Base-by-base conservation (phyloP, 1,140 invertebrate genomes). In the Druon quercuslanigerum region DNA sequence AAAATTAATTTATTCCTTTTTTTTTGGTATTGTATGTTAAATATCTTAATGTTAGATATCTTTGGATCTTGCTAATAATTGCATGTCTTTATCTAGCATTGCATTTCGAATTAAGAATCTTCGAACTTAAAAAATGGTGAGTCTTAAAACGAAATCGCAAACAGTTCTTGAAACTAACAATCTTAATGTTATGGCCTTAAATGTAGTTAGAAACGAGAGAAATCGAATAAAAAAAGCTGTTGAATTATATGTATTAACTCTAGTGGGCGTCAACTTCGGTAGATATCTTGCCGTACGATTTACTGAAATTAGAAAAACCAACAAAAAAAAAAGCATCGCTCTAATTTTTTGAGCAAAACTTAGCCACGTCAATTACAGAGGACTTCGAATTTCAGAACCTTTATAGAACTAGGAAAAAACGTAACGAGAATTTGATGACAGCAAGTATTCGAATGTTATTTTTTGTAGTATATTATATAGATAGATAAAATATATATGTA, bases 121-220 rank as follows among this genome's bases (percentile, higher is more conserved):
- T n/a, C 51, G 6, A 54, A 16, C 25, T 33, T n/a, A 16, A 54
- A 1, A 17, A 54, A 54, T 17, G 0, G 17, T 8, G 20, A 66
- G 40, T 66, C 40, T 66, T 66, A 66, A 40, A 66, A 66, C 25
- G 25, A 66, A 66, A 4, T 66, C 13, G 12, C 25, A 25, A 60
- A 14, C 13, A 19, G 13, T 60, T 60, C 11, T 25, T 33, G 12
- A 33, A 60, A 66, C 19, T n/a, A 66, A 66, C 60, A 66, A 66
- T 66, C 60, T 66, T 66, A 66, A 66, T 66, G 60, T 66, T 66
- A 66, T 66, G 60, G 60, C 60, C 33, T 66, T 66, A 66, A 66
- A 66, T 66, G 60, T 66, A 66, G 60, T 33, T 66, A 40, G 13
- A 3, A 14, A 40, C 14, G 25, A 66, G 14, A 8, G 25, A 46